These are phyloP conservation scores for Nineta flava DNA, from an alignment of 2,888 invertebrate species.

Conservation along the genomic window DNA sequence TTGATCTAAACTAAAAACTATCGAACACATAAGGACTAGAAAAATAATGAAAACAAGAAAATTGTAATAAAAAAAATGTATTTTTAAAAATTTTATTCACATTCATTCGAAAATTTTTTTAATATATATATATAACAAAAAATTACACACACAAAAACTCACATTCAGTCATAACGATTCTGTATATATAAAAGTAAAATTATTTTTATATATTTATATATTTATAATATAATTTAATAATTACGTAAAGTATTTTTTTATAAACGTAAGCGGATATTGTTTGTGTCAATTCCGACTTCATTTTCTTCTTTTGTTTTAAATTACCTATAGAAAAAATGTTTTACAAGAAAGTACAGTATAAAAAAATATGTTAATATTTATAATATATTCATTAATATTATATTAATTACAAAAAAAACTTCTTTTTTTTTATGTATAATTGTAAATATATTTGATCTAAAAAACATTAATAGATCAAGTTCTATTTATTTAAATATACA, in stretches of 20 bases:
- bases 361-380: neutral
- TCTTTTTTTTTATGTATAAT: neutral
- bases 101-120: too few species aligned
- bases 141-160: too few species aligned
- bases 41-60: too few species aligned
- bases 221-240: neutral
- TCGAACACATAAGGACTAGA: too few species aligned
- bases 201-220: neutral
- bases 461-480: neutral
- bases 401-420: neutral
- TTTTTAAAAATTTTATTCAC: too few species aligned
- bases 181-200: neutral
- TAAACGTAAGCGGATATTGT: neutral
- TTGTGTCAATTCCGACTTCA: neutral
- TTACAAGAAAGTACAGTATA: neutral
- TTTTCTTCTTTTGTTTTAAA: neutral
- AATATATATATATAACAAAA: too few species aligned
- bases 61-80: too few species aligned
- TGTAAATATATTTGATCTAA: neutral
- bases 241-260: neutral
- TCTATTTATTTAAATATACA: neutral
- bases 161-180: neutral
- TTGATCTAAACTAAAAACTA: too few species aligned
- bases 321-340: neutral
- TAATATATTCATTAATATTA: neutral